Conservation (phyloP, 2,113 vertebrate genomes). For the Notechis scutatus region DNA sequence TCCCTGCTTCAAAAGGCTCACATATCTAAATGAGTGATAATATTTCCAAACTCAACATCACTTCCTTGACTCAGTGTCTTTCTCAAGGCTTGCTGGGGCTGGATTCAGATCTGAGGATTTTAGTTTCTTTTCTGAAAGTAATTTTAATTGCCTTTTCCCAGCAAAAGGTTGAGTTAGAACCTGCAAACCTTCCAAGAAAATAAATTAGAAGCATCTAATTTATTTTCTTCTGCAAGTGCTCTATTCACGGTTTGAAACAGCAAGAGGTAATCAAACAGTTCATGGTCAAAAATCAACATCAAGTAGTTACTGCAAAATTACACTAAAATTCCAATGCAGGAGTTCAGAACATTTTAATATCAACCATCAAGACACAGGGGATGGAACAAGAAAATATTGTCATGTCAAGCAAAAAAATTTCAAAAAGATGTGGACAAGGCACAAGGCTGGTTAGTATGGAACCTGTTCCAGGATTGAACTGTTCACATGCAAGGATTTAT, state of each 20-base stretch:
- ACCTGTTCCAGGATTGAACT: not conserved
- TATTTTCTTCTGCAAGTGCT: not conserved
- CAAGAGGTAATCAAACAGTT: not conserved
- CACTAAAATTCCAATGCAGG: not conserved
- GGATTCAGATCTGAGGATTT: not conserved
- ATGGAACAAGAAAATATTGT: not conserved
- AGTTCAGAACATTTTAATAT: not conserved
- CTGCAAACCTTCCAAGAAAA: not conserved
- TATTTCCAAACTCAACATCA: not conserved
- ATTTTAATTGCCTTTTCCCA: not conserved
- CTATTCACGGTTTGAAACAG: not conserved
- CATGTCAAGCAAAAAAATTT: not conserved
- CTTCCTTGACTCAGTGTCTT: not conserved
- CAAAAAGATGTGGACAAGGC: not conserved
- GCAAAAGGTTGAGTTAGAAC: not conserved
- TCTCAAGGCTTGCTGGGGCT: fast-evolving
- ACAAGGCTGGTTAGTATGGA: not conserved
- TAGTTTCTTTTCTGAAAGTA: not conserved
- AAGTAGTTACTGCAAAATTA: not conserved
- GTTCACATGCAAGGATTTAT: not conserved
- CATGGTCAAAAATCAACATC: not conserved
- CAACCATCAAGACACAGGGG: not conserved
- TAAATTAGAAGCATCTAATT: not conserved
- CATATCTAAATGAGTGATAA: not conserved
- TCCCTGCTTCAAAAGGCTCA: not conserved